Percentiles rank a stretch among this genome's conserved stretches.
Evolutionary conservation across 2,888 invertebrate genomes (phyloP).

Genomic region (Diloba caeruleocephala): DNA sequence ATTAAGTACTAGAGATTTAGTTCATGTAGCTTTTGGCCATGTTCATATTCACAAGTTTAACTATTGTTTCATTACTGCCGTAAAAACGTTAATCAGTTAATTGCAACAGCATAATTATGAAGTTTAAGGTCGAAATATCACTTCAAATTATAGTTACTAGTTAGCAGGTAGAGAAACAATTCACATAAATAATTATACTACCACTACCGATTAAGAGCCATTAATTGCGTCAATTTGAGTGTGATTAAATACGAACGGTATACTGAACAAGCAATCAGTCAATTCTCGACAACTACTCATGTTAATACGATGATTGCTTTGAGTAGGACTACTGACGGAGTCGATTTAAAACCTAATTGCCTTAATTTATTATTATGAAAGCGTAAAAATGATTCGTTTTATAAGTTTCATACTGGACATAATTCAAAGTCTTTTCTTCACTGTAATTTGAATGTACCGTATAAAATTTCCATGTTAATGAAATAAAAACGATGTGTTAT

Average conservation of each 20-base stretch:
- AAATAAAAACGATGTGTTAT: neutral
- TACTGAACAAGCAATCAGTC: slow-evolving; percentile 74
- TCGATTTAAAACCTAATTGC: slow-evolving; percentile 50
- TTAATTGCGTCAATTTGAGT: slow-evolving; percentile 74
- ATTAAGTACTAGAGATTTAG: slow-evolving; percentile 8
- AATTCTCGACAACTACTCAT: slow-evolving; percentile 71
- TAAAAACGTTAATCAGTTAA: slow-evolving; percentile 33
- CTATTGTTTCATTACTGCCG: slow-evolving; percentile 15
- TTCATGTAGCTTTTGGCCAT: neutral
- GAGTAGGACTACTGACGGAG: slow-evolving; percentile 54
- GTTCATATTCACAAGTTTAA: slow-evolving; percentile 1
- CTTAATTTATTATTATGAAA: slow-evolving; percentile 43
- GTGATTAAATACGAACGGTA: slow-evolving; percentile 72
- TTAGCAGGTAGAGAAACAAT: slow-evolving; percentile 49
- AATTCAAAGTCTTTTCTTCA: slow-evolving; percentile 11
- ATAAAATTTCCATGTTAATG: slow-evolving; percentile 3
- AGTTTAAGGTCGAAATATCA: slow-evolving; percentile 45
- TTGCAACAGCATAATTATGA: slow-evolving; percentile 31
- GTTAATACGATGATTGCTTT: slow-evolving; percentile 73
- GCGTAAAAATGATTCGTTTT: slow-evolving; percentile 20
- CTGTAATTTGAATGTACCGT: slow-evolving; percentile 1
- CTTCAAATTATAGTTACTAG: slow-evolving; percentile 45
- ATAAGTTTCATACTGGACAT: slow-evolving; percentile 8
- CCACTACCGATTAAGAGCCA: slow-evolving; percentile 61
- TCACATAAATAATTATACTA: slow-evolving; percentile 57